Evolutionary conservation across 2,888 invertebrate genomes (phyloP).

Genomic region (Syrista parreyssii): DNA sequence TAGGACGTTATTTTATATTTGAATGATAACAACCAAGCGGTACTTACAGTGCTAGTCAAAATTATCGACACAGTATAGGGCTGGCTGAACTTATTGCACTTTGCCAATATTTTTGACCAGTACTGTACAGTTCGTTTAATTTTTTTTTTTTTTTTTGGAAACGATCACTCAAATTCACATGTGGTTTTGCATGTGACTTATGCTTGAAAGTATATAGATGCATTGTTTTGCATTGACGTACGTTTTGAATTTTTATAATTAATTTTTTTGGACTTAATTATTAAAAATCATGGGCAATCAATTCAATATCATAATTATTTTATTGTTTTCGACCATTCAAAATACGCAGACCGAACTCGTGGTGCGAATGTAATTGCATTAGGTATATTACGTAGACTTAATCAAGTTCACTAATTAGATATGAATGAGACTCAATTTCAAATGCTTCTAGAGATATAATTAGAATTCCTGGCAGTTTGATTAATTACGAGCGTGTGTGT

Average conservation of each 20-base stretch:
- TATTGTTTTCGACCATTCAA: background rate
- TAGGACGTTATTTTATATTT: background rate
- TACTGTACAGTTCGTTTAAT: background rate
- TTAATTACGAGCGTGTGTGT: background rate
- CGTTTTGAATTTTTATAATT: too few species aligned
- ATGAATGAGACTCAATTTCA: background rate
- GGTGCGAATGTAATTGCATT: background rate
- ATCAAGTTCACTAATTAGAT: background rate
- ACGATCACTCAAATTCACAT: too few species aligned
- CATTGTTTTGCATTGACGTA: background rate
- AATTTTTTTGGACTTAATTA: too few species aligned
- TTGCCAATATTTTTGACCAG: background rate
- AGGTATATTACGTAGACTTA: background rate
- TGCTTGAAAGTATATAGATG: too few species aligned
- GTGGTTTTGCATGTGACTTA: too few species aligned
- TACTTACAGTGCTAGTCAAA: background rate
- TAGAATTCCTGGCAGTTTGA: background rate
- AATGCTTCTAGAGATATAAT: slow-evolving; percentile 1
- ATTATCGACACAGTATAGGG: background rate
- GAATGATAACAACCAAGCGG: too few species aligned
- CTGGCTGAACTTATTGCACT: background rate
- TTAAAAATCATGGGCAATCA: background rate
- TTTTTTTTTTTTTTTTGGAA: background rate
- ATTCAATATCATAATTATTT: background rate
- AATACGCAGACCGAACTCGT: background rate